phyloP scores from a whole-genome alignment of 2,797 vertebrate genomes.

The Crenuchus spilurus region DNA sequence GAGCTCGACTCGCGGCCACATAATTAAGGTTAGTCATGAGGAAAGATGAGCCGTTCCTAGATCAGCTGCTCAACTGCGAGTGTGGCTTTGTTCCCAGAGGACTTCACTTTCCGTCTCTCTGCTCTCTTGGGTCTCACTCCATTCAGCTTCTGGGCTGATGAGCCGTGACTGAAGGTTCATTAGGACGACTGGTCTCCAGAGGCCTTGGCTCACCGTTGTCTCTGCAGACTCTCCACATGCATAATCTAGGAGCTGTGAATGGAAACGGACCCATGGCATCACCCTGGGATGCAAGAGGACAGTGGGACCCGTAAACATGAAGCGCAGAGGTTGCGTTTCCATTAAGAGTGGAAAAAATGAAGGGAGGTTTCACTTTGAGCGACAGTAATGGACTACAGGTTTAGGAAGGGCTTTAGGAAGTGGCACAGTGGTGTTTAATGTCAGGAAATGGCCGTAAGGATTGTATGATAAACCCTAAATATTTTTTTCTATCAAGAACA shows the following conservation, averaged over 20 bases:
- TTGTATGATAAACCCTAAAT: background rate
- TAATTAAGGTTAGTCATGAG: background rate
- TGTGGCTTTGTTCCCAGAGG: conserved; percentile 15
- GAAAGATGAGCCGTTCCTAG: conserved; percentile 4
- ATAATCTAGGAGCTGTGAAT: background rate
- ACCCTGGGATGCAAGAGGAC: conserved; percentile 19
- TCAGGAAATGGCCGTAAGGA: background rate
- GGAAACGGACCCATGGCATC: conserved; percentile 32
- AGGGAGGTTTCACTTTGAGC: background rate
- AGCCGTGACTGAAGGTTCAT: conserved; percentile 55
- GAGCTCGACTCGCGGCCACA: background rate
- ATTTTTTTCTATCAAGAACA: too few relatives aligned
- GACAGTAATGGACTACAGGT: background rate
- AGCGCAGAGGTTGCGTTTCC: conserved; percentile 25
- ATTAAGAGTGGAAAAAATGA: conserved; percentile 6
- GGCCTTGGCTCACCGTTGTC: conserved; percentile 25
- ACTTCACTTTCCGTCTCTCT: conserved; percentile 37
- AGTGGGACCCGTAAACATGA: conserved; percentile 21
- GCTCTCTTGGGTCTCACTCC: conserved; percentile 25
- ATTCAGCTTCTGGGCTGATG: conserved; percentile 48
- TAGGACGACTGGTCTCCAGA: conserved; percentile 47
- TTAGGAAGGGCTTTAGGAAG: background rate
- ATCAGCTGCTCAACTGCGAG: conserved; percentile 28
- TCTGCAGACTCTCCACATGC: conserved; percentile 23
- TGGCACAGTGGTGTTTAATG: background rate